Conservation (phyloP, 2,888 invertebrate species). For the Chymomyza fuscimana region DNA sequence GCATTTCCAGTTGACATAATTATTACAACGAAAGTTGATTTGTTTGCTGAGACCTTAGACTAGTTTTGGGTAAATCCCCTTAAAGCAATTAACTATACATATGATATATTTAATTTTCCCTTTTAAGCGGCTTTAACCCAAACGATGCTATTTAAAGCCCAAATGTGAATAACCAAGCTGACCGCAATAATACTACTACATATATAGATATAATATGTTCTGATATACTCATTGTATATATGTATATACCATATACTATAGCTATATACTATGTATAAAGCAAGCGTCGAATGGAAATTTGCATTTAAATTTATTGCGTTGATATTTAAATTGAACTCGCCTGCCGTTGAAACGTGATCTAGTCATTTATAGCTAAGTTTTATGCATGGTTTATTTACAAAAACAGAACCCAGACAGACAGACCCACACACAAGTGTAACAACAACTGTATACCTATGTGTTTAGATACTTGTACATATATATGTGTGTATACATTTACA, state of each 20-base stretch:
- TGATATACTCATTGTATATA: slow-evolving; percentile 1
- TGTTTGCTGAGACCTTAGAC: background rate
- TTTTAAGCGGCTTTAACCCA: background rate
- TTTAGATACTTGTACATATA: slow-evolving; percentile 1
- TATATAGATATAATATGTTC: background rate
- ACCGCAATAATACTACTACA: background rate
- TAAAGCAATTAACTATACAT: background rate
- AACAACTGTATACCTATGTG: background rate
- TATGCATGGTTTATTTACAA: slow-evolving; percentile 2
- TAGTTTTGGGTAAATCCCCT: background rate
- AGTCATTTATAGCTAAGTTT: slow-evolving; percentile 15
- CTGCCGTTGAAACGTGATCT: slow-evolving; percentile 47
- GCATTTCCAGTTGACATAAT: background rate
- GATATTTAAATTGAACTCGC: slow-evolving; percentile 37
- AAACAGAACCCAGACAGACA: background rate
- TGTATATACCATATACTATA: background rate
- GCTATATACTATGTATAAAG: background rate
- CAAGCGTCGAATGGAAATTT: slow-evolving; percentile 26
- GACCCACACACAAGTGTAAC: background rate
- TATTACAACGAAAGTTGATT: background rate
- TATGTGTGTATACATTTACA: slow-evolving; percentile 7
- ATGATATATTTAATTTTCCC: background rate
- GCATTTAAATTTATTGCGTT: slow-evolving; percentile 42
- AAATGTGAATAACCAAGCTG: background rate
- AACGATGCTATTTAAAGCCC: background rate